These are phyloP conservation scores for Brachypteracias leptosomus DNA, from an alignment of 2,113 vertebrate genomes.

Conservation along the genomic window DNA sequence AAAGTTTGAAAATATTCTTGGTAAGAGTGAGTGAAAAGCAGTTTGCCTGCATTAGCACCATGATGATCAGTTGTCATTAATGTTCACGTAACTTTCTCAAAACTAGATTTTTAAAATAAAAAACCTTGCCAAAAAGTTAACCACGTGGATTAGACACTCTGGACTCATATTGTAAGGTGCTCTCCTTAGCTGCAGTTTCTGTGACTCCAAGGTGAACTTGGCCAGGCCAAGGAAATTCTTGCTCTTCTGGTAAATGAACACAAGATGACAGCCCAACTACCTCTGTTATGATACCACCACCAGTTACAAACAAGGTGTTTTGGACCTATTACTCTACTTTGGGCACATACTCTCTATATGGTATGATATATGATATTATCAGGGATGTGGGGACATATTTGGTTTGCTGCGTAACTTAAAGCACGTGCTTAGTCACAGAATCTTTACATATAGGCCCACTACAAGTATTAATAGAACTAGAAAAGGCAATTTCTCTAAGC, in stretches of 20 bases:
- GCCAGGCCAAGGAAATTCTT: not conserved
- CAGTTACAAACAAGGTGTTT: not conserved
- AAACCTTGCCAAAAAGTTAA: not conserved
- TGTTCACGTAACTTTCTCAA: not conserved
- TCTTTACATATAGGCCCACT: not conserved
- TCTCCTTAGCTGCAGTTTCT: not conserved
- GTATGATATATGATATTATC: not conserved
- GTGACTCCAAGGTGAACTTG: not conserved
- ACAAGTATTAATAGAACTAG: not conserved
- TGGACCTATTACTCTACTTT: not conserved
- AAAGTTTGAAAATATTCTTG: conserved; percentile 30
- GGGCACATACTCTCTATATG: not conserved
- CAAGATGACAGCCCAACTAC: not conserved
- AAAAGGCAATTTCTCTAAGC: not conserved
- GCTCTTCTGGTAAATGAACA: not conserved
- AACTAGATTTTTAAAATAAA: not conserved
- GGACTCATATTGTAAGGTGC: rapidly evolving
- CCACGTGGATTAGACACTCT: rapidly evolving
- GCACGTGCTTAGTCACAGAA: not conserved
- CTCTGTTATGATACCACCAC: not conserved
- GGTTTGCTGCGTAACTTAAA: not conserved
- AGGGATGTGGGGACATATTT: not conserved
- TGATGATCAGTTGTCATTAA: not conserved
- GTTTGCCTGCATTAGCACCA: not conserved
- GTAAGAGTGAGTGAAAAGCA: not conserved